Conservation (phyloP, 2,797 vertebrate genomes). For the Microhierax caerulescens region DNA sequence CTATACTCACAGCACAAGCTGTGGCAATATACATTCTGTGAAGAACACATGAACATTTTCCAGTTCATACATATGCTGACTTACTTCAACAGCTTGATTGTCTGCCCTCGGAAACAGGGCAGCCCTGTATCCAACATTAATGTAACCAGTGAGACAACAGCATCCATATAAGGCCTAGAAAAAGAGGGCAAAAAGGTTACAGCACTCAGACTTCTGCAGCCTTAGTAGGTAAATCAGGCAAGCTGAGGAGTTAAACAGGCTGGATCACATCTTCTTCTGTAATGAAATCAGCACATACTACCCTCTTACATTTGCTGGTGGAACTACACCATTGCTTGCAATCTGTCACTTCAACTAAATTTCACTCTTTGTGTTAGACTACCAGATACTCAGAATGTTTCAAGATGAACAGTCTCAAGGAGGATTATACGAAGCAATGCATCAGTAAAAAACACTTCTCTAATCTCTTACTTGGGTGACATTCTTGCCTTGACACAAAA, state of each 20-base stretch:
- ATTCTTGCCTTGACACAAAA: not conserved
- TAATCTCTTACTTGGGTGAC: not conserved
- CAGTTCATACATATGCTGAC: constrained; percentile 43
- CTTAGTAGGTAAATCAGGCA: not conserved
- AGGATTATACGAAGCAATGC: not conserved
- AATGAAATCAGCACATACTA: constrained; percentile 35
- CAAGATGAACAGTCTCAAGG: not conserved
- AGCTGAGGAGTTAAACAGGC: not conserved
- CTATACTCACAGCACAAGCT: not conserved
- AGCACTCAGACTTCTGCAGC: not conserved
- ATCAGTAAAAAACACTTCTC: not conserved
- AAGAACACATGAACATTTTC: not conserved
- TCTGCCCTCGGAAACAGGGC: constrained; percentile 97
- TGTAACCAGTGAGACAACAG: constrained; percentile 93
- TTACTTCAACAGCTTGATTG: constrained; percentile 97
- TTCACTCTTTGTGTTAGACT: not conserved
- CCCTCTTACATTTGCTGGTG: not conserved
- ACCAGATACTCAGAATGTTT: not conserved
- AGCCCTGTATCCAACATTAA: constrained; percentile 97
- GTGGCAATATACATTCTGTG: not conserved
- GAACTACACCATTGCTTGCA: not conserved
- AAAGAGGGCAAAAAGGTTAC: not conserved
- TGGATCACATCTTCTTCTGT: not conserved
- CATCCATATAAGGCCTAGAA: constrained; percentile 94
- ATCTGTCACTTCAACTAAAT: constrained; percentile 28